phyloP scores from a whole-genome alignment of 2,797 vertebrate species.

The Lycodopsis pacificus region DNA sequence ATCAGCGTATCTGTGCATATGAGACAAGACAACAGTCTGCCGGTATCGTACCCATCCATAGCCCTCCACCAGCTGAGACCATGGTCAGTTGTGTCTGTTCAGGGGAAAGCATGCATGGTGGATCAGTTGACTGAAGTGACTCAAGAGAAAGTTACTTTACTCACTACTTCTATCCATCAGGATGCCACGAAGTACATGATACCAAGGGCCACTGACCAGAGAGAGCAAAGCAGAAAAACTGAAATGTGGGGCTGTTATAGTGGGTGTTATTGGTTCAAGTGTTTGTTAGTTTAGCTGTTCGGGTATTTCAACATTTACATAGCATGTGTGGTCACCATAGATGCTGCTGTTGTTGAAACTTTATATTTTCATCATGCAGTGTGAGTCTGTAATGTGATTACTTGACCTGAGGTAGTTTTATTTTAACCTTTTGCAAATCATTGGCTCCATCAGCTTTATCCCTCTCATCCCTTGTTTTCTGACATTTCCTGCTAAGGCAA shows the following conservation, averaged over 20 bases:
- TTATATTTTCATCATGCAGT: constrained; percentile 21
- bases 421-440: constrained; percentile 39
- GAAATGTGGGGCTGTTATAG: not conserved
- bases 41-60: not conserved
- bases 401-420: constrained; percentile 33
- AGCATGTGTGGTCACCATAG: too few relatives aligned
- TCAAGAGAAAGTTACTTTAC: not conserved
- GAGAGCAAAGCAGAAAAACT: not conserved
- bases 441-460: constrained; percentile 23
- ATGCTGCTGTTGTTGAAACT: too few relatives aligned
- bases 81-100: constrained; percentile 28
- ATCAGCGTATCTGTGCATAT: not conserved
- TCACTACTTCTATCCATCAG: not conserved
- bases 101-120: not conserved
- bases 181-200: not conserved
- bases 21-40: not conserved
- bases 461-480: not conserved
- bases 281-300: too few relatives aligned
- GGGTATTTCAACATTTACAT: too few relatives aligned
- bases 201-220: not conserved
- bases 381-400: constrained; percentile 26
- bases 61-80: not conserved
- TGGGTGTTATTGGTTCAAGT: not conserved
- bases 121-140: constrained; percentile 8
- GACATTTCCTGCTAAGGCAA: constrained; percentile 11